Evolutionary conservation across 2,113 vertebrate species (phyloP), one percentile per base, ranked within the genome.

Genomic region (Pteronura brasiliensis): DNA sequence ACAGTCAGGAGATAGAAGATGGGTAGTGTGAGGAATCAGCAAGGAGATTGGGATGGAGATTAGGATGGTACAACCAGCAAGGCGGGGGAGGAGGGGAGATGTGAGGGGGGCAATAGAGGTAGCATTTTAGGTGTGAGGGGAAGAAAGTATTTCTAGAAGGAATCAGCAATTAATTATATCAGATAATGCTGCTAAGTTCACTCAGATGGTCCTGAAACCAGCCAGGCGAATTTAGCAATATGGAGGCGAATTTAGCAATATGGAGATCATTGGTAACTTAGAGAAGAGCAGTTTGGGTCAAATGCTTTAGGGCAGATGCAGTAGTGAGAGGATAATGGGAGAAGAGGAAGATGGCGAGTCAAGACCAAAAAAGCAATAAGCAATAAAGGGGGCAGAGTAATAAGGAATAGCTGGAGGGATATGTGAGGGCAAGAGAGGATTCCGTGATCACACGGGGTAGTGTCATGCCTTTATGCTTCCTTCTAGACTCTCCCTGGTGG

Each of bases 71-170:
- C 0, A 44, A 34, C 72, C 44, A 65, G 15, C 57, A 18, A 80
- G 31, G 2, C 0, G 91, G 18, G 29, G 29, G 63, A 31, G 29
- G 6, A 31, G 63, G 29, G 63, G 15, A 34, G 14, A 67, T 36
- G 72, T 49, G 44, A 36, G 27, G 55, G n/a, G 15, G n/a, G 15
- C 4, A 59, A 6, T 39, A 84, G 36, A 87, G 23, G 47, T 13
- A 76, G 39, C 9, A 1, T 57, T n/a, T 36, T 34, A 83, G 67
- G 55, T 76, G 1, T 27, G 31, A 42, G 25, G 31, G 29, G 59
- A 81, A 83, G 71, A 85, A 95, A 86, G 47, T 49, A n/a, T 81
- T 96, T 96, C 76, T 6, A 42, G 92, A 89, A 81, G 42, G 82
- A 87, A 72, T 39, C 36, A 52, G 31, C 83, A 31, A 44, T 90